Base-by-base conservation (phyloP, 2,888 invertebrate genomes). In the Yponomeuta sedellus region DNA sequence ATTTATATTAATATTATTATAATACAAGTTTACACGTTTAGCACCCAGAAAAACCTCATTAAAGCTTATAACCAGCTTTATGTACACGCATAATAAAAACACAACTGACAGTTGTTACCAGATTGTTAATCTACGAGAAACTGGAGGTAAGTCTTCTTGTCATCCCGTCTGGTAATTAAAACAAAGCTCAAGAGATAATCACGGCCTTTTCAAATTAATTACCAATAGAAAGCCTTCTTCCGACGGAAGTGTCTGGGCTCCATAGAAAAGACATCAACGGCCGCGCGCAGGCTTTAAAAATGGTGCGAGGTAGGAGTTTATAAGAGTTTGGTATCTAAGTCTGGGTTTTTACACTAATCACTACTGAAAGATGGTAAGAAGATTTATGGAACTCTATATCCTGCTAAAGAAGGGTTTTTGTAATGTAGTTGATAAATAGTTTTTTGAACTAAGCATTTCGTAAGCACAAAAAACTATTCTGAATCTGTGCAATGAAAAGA, bases 251-350 rank as follows among this genome's bases (percentile, higher is more conserved):
- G 16, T 11, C 12, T 28, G 1, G 6, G 25, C 28, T 12, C 34
- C 61, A 61, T 61, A 61, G 11, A 61, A 61, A 61, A 61, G 61
- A 61, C 61, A 28, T 61, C 34, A 61, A 61, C 61, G 61, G 12
- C 12, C 61, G 58, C n/a, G n/a, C 58, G 58, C 20, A 58, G 20
- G 16, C 44, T 52, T 52, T 12, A 52, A 52, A 52, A 3, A 12
- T 16, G 1, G 12, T 44, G 44, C 11, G 44, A 44, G 1, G 12
- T 5, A 2, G 44, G 3, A 10, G 10, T 44, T 44, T 12, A 8
- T 44, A 10, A 5, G 6, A 44, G 44, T 44, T 44, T 3, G 10
- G 44, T 6, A 44, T 44, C 12, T 44, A 1, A 2, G 10, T 44
- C 10, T 12, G 11, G 44, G 2, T 28, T 28, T 28, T 28, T 28